A percentile compares a stretch with the other conserved stretches of the same genome.
phyloP scores from a whole-genome alignment of 2,797 vertebrate species.

The Salmo trutta region DNA sequence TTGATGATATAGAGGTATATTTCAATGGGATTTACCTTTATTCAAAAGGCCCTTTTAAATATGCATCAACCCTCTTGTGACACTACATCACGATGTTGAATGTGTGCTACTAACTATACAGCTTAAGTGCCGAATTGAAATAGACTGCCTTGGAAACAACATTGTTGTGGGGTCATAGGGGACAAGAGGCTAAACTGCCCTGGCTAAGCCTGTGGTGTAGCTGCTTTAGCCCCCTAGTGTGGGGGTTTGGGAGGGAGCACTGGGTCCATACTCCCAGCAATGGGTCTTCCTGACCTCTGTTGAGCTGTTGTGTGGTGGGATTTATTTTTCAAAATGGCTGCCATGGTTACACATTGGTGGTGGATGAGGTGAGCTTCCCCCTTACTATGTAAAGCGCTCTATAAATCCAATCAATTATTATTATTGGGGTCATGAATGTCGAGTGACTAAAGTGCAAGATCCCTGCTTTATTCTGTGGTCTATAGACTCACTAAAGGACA shows the following conservation, averaged over 20 bases:
- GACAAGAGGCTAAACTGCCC: neutral
- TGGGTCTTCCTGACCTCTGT: neutral
- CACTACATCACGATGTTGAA: too few species aligned
- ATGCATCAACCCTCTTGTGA: too few species aligned
- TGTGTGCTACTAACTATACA: too few species aligned
- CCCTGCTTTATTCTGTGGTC: neutral
- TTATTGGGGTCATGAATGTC: neutral
- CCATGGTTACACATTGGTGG: neutral
- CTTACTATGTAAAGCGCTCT: neutral
- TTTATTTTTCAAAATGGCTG: neutral
- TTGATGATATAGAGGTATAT: too few species aligned
- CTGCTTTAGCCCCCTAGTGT: neutral
- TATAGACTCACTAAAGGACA: neutral
- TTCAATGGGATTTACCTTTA: too few species aligned
- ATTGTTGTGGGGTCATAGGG: slow-evolving; percentile 22
- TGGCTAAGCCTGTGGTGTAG: neutral
- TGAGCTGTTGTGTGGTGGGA: neutral
- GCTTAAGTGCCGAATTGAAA: too few species aligned
- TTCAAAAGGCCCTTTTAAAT: too few species aligned
- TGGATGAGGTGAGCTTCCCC: neutral
- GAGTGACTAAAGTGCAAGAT: slow-evolving; percentile 8
- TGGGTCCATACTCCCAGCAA: neutral
- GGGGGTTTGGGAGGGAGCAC: neutral
- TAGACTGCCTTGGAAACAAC: slow-evolving; percentile 15
- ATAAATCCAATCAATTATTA: neutral